Evolutionary conservation across 2,888 invertebrate genomes (phyloP), one percentile per base, ranked within the genome.

Genomic region (Campoplex nolae): DNA sequence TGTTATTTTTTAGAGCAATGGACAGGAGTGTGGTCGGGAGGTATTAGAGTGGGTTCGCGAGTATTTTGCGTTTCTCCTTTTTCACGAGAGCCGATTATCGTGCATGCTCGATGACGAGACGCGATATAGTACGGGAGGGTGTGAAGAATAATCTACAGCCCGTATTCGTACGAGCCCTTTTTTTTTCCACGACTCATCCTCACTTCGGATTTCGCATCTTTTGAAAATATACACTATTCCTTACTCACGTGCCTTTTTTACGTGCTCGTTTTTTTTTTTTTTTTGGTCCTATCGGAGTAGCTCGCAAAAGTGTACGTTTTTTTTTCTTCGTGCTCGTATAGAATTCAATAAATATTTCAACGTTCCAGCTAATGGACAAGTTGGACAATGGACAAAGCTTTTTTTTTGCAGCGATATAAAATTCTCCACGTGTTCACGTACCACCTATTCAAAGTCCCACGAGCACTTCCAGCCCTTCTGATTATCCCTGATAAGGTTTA

Each of bases 71-170:
- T 54, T 54, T 38, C 8, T 35, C 85, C 84, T 87, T 88, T 89
- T 48, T 91, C 85, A 89, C 87, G 88, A 89, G 88, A 77, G 88
- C 88, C 90, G 90, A 90, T 92, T 90, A 90, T 83, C 89, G 85
- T 89, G 88, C 90, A 91, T 91, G 90, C 92, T 92, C 90, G 90
- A 92, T 91, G 91, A 90, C 89, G 77, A 70, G 81, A 71, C 81
- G 71, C 78, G 78, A 86, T 85, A 88, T 85, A 88, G 62, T 77
- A 88, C 83, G 88, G 7, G 84, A 81, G 76, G 83, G 86, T 84
- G 87, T 78, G 85, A 84, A 89, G 87, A 86, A 89, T 90, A 91
- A 89, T 88, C 90, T 86, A 89, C 90, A 83, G 88, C 88, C 75
- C 42, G 38, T 65, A 56, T 42, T 23, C 56, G 28, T 58, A 54